Evolutionary conservation across 1,140 invertebrate genomes (phyloP).

Genomic region (Amphibalanus amphitrite): DNA sequence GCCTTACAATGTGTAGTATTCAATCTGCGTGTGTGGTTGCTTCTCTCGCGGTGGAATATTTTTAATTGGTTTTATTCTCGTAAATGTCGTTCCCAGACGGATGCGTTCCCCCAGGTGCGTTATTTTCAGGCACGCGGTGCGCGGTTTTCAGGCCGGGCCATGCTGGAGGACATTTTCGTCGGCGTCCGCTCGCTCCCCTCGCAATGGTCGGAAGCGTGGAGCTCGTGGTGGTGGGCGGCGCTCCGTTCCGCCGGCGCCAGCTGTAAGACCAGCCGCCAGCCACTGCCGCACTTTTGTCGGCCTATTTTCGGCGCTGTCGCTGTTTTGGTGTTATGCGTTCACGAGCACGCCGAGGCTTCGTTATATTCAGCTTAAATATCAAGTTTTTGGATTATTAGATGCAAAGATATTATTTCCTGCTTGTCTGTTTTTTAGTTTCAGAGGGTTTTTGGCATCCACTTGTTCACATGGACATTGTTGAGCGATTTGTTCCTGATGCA

Average conservation of each 20-base stretch:
- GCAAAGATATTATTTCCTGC: not conserved
- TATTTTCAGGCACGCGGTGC: too few species aligned
- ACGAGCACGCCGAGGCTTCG: not conserved
- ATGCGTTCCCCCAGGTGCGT: too few species aligned
- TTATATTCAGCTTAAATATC: not conserved
- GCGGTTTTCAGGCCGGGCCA: not conserved
- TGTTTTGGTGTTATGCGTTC: not conserved
- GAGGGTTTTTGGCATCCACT: too few species aligned
- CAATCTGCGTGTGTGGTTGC: too few species aligned
- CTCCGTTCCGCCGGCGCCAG: not conserved
- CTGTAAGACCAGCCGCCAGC: not conserved
- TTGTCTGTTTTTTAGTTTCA: too few species aligned
- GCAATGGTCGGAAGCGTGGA: not conserved
- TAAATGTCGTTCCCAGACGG: too few species aligned
- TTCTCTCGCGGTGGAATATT: too few species aligned
- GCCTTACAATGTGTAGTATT: too few species aligned
- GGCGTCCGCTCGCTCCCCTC: not conserved
- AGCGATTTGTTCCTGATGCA: too few species aligned
- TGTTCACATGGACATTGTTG: too few species aligned
- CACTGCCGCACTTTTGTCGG: not conserved
- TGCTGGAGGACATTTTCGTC: not conserved
- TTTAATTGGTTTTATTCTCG: too few species aligned
- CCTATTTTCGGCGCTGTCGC: not conserved
- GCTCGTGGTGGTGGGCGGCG: not conserved
- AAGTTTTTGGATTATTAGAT: not conserved